Base-by-base conservation (phyloP, 2,888 invertebrate genomes). In the Norana najaformis region DNA sequence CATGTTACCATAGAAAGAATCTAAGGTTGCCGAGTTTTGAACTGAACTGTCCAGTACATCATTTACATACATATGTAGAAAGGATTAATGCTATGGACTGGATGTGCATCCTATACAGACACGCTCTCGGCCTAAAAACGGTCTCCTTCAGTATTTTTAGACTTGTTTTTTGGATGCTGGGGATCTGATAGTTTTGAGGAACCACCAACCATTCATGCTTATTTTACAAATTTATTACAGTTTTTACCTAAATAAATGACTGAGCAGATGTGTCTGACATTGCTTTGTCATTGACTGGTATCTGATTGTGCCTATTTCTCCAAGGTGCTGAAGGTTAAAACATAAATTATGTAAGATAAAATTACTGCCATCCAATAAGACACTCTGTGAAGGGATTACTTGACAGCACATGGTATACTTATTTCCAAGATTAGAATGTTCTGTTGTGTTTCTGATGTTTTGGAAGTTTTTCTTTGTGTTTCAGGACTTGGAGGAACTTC, bases 401-500 rank as follows among this genome's bases (percentile, higher is more conserved):
- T 16, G 47, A 47, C 47, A 47, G 20, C 47, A 47, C n/a, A n/a
- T 30, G n/a, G 69, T 69, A n/a, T 69, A 69, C 13, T 47, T 23
- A 47, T 20, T n/a, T n/a, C 30, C n/a, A 69, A n/a, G n/a, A 69
- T 69, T n/a, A 69, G 16, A 69, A 69, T 69, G n/a, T 69, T 69
- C n/a, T n/a, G 14, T n/a, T 69, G 30, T 69, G n/a, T 47, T n/a
- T n/a, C n/a, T 69, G 69, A 16, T 41, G n/a, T n/a, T n/a, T n/a
- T n/a, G n/a, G 14, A 41, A 1, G 41, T 69, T 69, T n/a, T 41
- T 30, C 88, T 6, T n/a, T 88, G 37, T 47, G 34, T 39, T 88
- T 39, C 35, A 88, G 88, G 88, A 88, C 47, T 47, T 88, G 37
- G 88, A 39, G 23, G 88, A 88, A 34, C 88, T 88, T 34, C 41